Conservation (phyloP, 2,113 vertebrate species). For the Dolichotis patagonum region DNA sequence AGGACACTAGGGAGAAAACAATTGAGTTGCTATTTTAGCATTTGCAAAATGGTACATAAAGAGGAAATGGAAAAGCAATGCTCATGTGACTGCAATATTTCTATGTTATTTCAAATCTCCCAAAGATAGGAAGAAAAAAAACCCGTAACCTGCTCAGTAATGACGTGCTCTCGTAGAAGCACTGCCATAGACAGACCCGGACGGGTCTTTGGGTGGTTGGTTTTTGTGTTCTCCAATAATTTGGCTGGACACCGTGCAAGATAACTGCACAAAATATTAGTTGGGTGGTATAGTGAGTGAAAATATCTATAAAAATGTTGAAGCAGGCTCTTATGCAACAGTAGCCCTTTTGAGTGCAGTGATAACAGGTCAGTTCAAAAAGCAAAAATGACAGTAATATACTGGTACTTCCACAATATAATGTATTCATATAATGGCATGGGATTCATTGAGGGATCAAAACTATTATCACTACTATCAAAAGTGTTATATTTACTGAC, state of each 20-base stretch:
- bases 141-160: background rate
- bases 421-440: background rate
- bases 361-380: background rate
- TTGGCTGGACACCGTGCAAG: background rate
- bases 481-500: background rate
- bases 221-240: background rate
- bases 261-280: background rate
- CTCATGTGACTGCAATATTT: slow-evolving; percentile 5
- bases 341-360: background rate
- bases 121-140: background rate
- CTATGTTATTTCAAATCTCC: background rate
- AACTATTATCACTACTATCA: background rate
- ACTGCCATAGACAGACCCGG: background rate
- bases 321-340: background rate
- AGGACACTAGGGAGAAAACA: slow-evolving; percentile 70
- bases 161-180: background rate
- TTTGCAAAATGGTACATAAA: slow-evolving; percentile 53
- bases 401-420: background rate
- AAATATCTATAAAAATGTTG: background rate
- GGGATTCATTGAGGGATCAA: background rate
- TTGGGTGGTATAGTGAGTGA: background rate
- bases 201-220: background rate
- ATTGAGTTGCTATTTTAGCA: slow-evolving; percentile 70
- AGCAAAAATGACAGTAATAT: background rate
- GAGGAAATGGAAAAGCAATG: slow-evolving; percentile 36